A percentile compares a stretch with the other conserved stretches of the same genome.
Evolutionary conservation across 2,113 vertebrate genomes (phyloP).

Genomic region (Daboia siamensis): DNA sequence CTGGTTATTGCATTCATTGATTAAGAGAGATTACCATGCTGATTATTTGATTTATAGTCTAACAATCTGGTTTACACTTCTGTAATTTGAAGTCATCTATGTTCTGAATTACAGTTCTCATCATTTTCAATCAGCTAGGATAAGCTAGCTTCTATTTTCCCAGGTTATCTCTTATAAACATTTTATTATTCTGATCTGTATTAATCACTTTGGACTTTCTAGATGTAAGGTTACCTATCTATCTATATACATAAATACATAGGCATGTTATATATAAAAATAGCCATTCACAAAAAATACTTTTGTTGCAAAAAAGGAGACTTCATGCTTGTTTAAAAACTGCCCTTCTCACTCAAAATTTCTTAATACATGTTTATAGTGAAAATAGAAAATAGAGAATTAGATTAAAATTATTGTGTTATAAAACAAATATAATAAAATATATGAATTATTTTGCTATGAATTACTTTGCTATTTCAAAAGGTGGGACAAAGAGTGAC

Average conservation of each 20-base stretch:
- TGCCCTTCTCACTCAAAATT: background rate
- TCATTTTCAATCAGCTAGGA: background rate
- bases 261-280: background rate
- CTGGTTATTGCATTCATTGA: background rate
- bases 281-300: background rate
- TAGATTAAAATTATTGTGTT: background rate
- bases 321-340: background rate
- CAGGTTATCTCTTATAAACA: background rate
- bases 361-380: background rate
- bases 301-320: background rate
- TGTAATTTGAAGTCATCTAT: background rate
- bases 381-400: background rate
- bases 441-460: background rate
- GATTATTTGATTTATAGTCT: background rate
- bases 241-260: background rate
- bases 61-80: background rate
- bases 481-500: rapidly evolving
- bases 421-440: background rate
- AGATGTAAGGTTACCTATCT: background rate
- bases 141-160: background rate
- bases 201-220: background rate
- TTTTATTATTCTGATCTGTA: background rate
- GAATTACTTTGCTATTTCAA: background rate
- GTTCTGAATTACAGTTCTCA: background rate
- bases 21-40: background rate